A percentile compares a stretch with the other conserved stretches of the same genome.
These are phyloP conservation scores for Petroica traversi DNA, from an alignment of 2,113 vertebrate species.

Conservation along the genomic window DNA sequence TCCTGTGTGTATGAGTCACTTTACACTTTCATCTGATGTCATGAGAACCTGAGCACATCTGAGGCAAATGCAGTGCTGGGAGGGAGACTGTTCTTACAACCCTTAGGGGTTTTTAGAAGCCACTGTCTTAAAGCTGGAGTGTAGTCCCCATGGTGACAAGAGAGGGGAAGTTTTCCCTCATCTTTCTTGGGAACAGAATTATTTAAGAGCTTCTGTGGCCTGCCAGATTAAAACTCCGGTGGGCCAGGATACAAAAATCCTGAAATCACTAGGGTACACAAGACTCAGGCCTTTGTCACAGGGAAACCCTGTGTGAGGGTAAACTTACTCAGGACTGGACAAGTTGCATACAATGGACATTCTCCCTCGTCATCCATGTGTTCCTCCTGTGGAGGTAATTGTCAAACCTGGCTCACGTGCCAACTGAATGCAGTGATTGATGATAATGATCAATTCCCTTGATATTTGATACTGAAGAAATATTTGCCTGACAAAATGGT, in stretches of 20 bases:
- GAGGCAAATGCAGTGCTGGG: background rate
- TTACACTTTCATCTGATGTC: background rate
- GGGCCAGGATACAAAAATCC: background rate
- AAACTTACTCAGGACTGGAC: background rate
- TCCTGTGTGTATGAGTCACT: background rate
- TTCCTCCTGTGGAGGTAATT: conserved; percentile 42
- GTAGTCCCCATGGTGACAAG: conserved; percentile 45
- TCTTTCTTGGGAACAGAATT: background rate
- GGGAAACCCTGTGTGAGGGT: background rate
- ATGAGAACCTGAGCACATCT: background rate
- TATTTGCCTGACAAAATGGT: background rate
- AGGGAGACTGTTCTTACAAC: background rate
- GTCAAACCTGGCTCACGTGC: background rate
- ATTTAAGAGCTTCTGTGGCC: background rate
- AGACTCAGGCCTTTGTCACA: background rate
- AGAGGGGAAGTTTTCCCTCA: background rate
- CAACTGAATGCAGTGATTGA: background rate
- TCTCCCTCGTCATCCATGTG: background rate
- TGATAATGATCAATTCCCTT: background rate
- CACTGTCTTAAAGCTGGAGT: background rate
- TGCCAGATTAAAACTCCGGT: background rate
- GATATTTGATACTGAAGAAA: background rate
- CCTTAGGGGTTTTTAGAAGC: background rate
- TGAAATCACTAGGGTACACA: background rate
- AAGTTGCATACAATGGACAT: background rate